Evolutionary conservation across 2,113 vertebrate genomes (phyloP).

Genomic region (Forbesichthys agassizii): DNA sequence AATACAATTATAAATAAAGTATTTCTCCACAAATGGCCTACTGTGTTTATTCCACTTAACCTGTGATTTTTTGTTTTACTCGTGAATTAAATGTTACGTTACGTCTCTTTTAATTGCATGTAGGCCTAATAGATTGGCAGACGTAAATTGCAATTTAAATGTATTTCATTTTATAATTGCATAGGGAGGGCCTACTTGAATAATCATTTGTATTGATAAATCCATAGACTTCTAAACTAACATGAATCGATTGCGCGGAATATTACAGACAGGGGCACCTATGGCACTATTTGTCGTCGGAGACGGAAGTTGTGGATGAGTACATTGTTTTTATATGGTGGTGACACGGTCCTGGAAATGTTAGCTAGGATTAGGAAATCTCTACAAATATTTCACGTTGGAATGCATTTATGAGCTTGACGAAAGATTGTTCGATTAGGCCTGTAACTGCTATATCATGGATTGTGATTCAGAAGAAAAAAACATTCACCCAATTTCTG

Average conservation of each 20-base stretch:
- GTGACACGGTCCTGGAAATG: slow-evolving; percentile 11
- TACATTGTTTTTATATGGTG: slow-evolving; percentile 11
- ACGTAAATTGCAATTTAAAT: background rate
- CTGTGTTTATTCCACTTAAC: too few relatives aligned
- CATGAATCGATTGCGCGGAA: background rate
- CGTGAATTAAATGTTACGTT: too few relatives aligned
- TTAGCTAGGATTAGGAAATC: background rate
- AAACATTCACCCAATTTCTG: background rate
- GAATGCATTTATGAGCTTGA: background rate
- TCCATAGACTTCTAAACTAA: background rate
- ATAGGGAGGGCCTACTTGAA: too few relatives aligned
- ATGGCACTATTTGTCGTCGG: slow-evolving; percentile 1
- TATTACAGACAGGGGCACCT: background rate
- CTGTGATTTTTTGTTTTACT: too few relatives aligned
- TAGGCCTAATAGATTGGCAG: background rate
- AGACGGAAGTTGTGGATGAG: slow-evolving; percentile 8
- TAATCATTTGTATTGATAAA: background rate
- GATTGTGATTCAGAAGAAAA: background rate
- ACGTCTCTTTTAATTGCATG: background rate
- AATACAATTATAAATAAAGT: background rate
- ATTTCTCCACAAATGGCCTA: too few relatives aligned
- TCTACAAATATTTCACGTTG: background rate
- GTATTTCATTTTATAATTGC: background rate
- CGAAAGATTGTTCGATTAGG: background rate
- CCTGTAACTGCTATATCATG: background rate